These are phyloP conservation scores for Microctenopoma stevenorrisi DNA, from an alignment of 2,797 vertebrate genomes.

Conservation along the genomic window DNA sequence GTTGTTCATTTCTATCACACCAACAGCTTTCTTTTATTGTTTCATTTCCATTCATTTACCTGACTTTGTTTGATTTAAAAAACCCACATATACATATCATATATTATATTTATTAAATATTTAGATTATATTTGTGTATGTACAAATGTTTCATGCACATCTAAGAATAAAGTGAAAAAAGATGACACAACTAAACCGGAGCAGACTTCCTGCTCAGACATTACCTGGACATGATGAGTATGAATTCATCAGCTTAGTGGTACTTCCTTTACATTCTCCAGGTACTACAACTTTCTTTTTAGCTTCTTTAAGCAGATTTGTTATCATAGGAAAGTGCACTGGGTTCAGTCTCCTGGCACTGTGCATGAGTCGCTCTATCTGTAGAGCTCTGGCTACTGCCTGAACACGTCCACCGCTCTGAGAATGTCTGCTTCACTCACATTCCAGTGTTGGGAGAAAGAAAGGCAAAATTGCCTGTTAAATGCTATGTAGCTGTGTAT, in stretches of 20 bases:
- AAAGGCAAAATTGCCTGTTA: slow-evolving; percentile 54
- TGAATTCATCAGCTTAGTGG: not conserved
- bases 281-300: not conserved
- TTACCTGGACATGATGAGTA: not conserved
- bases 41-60: too few species aligned
- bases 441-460: slow-evolving; percentile 75
- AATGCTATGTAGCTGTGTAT: slow-evolving; percentile 38
- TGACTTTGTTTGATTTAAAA: too few species aligned
- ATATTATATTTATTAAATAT: too few species aligned
- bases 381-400: slow-evolving; percentile 67
- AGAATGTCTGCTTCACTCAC: slow-evolving; percentile 52
- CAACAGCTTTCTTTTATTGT: too few species aligned
- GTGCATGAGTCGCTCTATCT: slow-evolving; percentile 28
- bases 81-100: too few species aligned
- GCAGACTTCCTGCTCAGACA: too few species aligned
- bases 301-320: not conserved
- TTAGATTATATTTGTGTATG: not conserved
- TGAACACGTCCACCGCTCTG: slow-evolving; percentile 72
- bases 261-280: not conserved
- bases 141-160: not conserved
- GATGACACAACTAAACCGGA: too few species aligned
- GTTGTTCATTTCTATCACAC: not conserved
- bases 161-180: too few species aligned
- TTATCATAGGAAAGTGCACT: slow-evolving; percentile 4
- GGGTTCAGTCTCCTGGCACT: slow-evolving; percentile 22